Percentiles rank a stretch among this genome's conserved stretches.
phyloP scores from a whole-genome alignment of 2,113 vertebrate species.

The Ailurus styani region DNA sequence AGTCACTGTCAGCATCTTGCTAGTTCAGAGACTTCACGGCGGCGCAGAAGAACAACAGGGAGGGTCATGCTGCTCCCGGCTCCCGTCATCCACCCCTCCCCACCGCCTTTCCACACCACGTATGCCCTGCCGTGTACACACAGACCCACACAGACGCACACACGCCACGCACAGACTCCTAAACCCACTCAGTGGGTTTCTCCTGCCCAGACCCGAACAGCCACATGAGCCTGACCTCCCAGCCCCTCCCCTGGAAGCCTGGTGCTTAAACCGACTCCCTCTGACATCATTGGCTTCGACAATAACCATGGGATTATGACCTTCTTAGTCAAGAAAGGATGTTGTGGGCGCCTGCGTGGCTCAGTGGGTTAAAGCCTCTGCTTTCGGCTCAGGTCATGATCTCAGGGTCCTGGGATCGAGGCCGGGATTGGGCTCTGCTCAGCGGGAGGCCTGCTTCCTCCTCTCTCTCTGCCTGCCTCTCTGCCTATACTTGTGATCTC shows the following conservation, averaged over 20 bases:
- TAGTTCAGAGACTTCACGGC: background rate
- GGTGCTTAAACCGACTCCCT: background rate
- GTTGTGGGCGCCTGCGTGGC: too few species aligned
- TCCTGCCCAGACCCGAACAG: background rate
- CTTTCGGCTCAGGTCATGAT: too few species aligned
- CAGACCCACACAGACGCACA: background rate
- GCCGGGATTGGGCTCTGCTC: too few species aligned
- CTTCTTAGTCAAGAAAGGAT: background rate
- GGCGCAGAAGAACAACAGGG: accelerated
- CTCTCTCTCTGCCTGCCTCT: too few species aligned
- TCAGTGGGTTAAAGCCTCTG: too few species aligned
- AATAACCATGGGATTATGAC: background rate
- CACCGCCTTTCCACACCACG: background rate
- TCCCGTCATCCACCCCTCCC: too few species aligned
- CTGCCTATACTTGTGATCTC: too few species aligned
- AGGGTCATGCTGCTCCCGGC: background rate
- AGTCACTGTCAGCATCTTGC: background rate
- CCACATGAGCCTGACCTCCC: background rate
- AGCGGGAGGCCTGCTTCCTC: too few species aligned
- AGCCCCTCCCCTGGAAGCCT: background rate
- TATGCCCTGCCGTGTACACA: too few species aligned
- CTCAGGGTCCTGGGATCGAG: too few species aligned
- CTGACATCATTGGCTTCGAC: background rate
- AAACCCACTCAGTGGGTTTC: background rate
- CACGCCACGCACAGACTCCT: background rate